Conservation (phyloP, 2,888 invertebrate genomes). For the Apamea sordens region DNA sequence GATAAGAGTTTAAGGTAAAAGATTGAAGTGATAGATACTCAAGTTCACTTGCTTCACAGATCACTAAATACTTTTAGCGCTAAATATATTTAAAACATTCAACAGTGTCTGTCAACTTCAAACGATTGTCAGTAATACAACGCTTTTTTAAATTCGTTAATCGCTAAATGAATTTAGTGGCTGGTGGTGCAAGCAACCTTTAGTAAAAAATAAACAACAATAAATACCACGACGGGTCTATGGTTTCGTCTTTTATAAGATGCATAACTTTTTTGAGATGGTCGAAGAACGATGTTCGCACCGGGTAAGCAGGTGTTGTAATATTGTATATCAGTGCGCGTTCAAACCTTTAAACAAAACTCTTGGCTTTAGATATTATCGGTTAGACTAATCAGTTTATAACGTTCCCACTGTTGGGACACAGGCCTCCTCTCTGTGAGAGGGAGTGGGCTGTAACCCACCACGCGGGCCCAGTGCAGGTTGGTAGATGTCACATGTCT, state of each 20-base stretch:
- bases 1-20: not conserved
- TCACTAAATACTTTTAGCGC: not conserved
- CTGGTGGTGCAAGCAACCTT: not conserved
- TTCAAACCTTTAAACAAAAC: conserved; percentile 29
- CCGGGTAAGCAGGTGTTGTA: conserved; percentile 4
- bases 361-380: not conserved
- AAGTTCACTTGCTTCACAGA: not conserved
- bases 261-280: conserved; percentile 27
- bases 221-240: conserved; percentile 8
- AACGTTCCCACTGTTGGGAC: not conserved
- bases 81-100: not conserved
- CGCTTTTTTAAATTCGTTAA: not conserved
- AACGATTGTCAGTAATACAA: not conserved
- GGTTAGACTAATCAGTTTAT: not conserved
- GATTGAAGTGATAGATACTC: not conserved
- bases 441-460: not conserved
- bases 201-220: not conserved
- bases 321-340: not conserved
- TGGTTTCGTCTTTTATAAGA: not conserved
- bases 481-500: not conserved
- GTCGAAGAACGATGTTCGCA: conserved; percentile 4
- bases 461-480: not conserved
- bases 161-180: not conserved
- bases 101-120: not conserved
- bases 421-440: not conserved